phyloP scores from a whole-genome alignment of 64 coral and sea anemone genomes.

The Montipora cactus region DNA sequence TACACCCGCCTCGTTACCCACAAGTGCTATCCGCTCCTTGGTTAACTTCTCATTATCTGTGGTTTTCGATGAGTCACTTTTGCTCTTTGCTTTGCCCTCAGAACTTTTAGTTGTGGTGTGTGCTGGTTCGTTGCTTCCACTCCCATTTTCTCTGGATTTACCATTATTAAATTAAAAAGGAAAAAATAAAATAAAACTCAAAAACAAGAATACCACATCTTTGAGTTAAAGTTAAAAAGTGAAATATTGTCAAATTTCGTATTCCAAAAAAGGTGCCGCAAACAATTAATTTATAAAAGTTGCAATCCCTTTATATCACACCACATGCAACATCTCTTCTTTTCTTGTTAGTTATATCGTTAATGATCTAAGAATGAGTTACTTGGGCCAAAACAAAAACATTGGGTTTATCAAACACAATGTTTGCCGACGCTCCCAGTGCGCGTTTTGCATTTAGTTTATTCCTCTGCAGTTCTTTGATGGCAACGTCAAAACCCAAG shows the following conservation, averaged over 20 bases:
- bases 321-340: no score
- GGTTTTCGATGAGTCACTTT: not conserved
- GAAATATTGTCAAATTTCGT: not conserved
- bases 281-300: no score
- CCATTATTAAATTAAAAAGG: conserved; percentile 20
- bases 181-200: not conserved
- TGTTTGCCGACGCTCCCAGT: no score
- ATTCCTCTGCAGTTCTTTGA: no score
- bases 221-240: not conserved
- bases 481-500: no score
- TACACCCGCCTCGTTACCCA: not conserved
- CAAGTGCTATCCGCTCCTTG: not conserved
- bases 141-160: not conserved
- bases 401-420: no score
- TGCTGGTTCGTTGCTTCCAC: not conserved
- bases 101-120: not conserved
- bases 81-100: not conserved
- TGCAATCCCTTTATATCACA: no score
- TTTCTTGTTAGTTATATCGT: no score
- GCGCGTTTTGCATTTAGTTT: no score
- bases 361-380: no score
- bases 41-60: not conserved
- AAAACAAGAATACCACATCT: not conserved
- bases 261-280: not conserved
- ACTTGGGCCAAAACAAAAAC: no score